These are phyloP conservation scores for Pseudomyrmex flavicornis DNA, from an alignment of 1,140 invertebrate species.

Conservation along the genomic window DNA sequence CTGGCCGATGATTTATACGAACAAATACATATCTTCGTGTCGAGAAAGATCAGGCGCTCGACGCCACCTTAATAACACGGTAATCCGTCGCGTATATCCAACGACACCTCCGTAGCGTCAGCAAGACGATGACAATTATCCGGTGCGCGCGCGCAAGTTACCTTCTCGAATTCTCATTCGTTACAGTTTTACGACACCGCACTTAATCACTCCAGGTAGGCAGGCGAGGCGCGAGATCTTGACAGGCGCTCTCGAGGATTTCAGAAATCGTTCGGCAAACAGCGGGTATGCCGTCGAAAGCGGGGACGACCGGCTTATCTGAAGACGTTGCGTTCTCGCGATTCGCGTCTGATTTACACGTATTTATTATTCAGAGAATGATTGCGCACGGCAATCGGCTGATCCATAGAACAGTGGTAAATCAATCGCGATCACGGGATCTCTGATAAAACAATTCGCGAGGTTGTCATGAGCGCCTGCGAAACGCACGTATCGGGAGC, in stretches of 20 bases:
- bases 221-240: conserved; percentile 57
- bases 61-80: conserved; percentile 81
- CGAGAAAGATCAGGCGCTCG: conserved; percentile 77
- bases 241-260: conserved; percentile 76
- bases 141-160: conserved; percentile 20
- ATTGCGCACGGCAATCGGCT: conserved; percentile 66
- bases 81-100: conserved; percentile 79
- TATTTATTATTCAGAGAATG: conserved; percentile 76
- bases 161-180: conserved; percentile 62
- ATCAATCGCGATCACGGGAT: conserved; percentile 72
- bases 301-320: conserved; percentile 79
- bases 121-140: conserved; percentile 64
- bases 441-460: conserved; percentile 64
- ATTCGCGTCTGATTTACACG: conserved; percentile 83
- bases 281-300: conserved; percentile 62
- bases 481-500: conserved; percentile 20
- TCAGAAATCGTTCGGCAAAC: conserved; percentile 82
- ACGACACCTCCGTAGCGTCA: conserved; percentile 55
- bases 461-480: conserved; percentile 8
- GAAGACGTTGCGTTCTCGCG: conserved; percentile 67
- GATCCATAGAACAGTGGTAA: conserved; percentile 74
- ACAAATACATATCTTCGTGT: conserved; percentile 78
- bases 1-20: conserved; percentile 84
- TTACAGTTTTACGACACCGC: conserved; percentile 77
- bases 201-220: conserved; percentile 79